Evolutionary conservation across 2,888 invertebrate genomes (phyloP), one percentile per base, ranked within the genome.

Genomic region (Gisinianus flammeolus): DNA sequence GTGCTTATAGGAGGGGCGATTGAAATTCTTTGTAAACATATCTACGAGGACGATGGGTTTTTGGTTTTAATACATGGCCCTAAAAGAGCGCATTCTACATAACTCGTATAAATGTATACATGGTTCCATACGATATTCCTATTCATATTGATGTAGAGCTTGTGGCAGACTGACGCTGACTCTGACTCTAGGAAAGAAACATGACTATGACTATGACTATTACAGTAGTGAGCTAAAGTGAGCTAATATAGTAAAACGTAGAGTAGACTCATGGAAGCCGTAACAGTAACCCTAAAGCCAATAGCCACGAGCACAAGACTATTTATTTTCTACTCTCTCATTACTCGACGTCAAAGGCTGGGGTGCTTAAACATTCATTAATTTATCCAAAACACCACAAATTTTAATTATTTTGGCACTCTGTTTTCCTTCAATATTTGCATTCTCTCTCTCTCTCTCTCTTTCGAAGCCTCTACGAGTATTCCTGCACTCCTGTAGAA

Each of bases 341-440:
- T 78, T 78, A 70, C 74, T 78, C 75, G 75, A 75, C 75, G 74
- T 78, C 75, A 78, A 70, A 73, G 72, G 64, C 71, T 52, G 64
- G 75, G 68, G 74, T 78, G 78, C 77, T 81, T 82, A 81, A 80
- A 79, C 81, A 79, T 82, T 80, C 82, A 82, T 82, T 82, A 82
- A 82, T 82, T 81, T 81, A 77, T 76, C 80, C 78, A 81, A 83
- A 83, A 81, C n/a, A n/a, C 83, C 83, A 81, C 83, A 83, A 81
- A 81, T 83, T 81, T 83, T 83, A 83, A 83, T 83, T 83, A 83
- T 83, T 81, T 81, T 75, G 71, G 75, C 69, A 70, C 78, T 66
- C 56, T 77, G 77, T 74, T 74, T 74, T 74, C 74, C 74, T 74
- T 74, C 74, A 74, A 74, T 80, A 78, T 78, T 78, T 78, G 75